Base-by-base conservation (phyloP, 2,888 invertebrate genomes). In the Yponomeuta cagnagella region DNA sequence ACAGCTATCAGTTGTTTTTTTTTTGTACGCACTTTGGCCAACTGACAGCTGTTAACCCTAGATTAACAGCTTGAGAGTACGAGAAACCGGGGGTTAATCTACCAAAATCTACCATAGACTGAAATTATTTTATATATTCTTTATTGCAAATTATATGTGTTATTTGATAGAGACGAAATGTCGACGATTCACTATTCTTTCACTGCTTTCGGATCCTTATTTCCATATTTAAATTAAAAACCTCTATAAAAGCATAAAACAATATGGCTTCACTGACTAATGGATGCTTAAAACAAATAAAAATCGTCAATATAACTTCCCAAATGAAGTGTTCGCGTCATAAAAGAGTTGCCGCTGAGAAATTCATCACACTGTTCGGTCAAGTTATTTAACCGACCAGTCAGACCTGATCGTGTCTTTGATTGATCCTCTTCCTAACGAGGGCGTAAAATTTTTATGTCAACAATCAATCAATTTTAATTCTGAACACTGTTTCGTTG, bases 381-480 rank as follows among this genome's bases (percentile, higher is more conserved):
- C 75, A 52, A 76, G 74, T 72, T 70, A 63, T 64, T 72, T 66
- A 71, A 71, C 76, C 77, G 77, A 80, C 80, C 77, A 80, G 82
- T 79, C 75, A 73, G 72, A 76, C 79, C 77, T 75, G 80, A 77
- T 77, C 48, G 64, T 63, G 70, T 75, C 71, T 79, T 58, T 88
- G 89, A 89, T 89, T 86, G 87, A 89, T 86, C 80, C 86, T 33
- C 48, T 63, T 63, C 63, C 69, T 68, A 71, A 71, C 71, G 43
- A 71, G 63, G 23, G 83, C 85, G 85, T 89, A 82, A 88, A 85
- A 85, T 83, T 86, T 89, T 89, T 86, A 89, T 87, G 85, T 85
- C 84, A 82, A 81, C 82, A 82, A 91, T 90, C 88, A 90, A 90
- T 90, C 90, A 89, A 87, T 81, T 84, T 85, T 84, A 88, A 87